A percentile compares a stretch with the other conserved stretches of the same genome.
Conservation (phyloP, 2,113 vertebrate genomes). For the Riparia riparia region DNA sequence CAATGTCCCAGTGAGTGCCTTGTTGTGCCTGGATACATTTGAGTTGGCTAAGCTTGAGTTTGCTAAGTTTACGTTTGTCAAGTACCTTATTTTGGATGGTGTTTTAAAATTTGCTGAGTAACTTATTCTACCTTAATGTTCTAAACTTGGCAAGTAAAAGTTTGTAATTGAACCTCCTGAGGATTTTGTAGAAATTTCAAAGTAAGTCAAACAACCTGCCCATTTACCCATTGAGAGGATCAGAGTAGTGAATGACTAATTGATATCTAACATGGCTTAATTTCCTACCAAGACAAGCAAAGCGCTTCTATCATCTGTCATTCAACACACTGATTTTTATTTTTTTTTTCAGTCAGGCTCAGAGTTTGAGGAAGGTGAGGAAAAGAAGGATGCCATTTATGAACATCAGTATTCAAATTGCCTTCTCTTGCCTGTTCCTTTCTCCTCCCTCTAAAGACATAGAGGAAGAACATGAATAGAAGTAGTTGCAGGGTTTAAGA, state of each 20-base stretch:
- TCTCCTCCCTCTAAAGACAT: not conserved
- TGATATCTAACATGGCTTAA: not conserved
- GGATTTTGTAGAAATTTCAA: not conserved
- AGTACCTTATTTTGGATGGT: not conserved
- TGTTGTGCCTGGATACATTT: fast-evolving
- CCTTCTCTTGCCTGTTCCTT: not conserved
- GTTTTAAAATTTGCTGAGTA: not conserved
- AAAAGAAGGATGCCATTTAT: not conserved
- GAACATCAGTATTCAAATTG: not conserved
- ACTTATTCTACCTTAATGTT: not conserved
- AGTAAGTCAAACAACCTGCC: not conserved
- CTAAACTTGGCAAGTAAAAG: not conserved
- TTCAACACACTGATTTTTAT: not conserved
- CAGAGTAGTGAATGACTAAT: not conserved
- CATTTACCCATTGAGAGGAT: not conserved
- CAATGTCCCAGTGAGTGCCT: not conserved
- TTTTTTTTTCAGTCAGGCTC: not conserved
- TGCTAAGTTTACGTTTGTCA: not conserved
- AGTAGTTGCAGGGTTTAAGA: not conserved
- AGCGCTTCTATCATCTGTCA: not conserved
- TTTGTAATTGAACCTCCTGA: not conserved
- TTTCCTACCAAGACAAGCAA: not conserved
- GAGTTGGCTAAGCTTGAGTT: not conserved
- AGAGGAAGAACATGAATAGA: not conserved
- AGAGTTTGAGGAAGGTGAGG: not conserved